Conservation (phyloP, 92 coral and sea anemone genomes). For the Pocillopora meandrina region DNA sequence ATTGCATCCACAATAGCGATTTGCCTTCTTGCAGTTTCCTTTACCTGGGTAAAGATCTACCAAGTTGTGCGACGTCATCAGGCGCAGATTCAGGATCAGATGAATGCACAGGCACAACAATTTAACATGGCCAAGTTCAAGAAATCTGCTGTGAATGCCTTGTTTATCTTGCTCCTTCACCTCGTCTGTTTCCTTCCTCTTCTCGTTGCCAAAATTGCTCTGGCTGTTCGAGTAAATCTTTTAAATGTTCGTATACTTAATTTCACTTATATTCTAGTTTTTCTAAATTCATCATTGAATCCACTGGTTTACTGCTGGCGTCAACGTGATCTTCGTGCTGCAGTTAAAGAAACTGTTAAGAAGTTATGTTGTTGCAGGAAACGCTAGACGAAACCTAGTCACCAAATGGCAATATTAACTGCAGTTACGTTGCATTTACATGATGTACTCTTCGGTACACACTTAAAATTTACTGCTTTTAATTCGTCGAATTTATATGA, state of each 20-base stretch:
- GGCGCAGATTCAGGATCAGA: slow-evolving; percentile 18
- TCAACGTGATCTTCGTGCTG: background rate
- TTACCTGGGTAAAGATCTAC: background rate
- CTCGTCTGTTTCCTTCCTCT: background rate
- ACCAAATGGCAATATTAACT: background rate
- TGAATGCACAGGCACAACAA: background rate
- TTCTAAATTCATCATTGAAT: slow-evolving; percentile 17
- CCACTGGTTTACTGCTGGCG: slow-evolving; percentile 14
- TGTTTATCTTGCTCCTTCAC: background rate
- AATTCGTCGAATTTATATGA: too few species aligned
- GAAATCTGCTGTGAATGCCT: slow-evolving; percentile 1
- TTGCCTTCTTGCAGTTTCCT: background rate
- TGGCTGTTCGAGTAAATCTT: background rate
- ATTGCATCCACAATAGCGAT: background rate
- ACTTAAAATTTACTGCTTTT: too few species aligned
- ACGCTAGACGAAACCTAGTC: background rate
- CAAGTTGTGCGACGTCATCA: slow-evolving; percentile 13
- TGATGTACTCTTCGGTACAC: too few species aligned
- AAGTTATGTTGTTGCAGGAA: background rate
- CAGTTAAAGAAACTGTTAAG: background rate
- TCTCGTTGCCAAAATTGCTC: background rate
- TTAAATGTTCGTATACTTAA: background rate
- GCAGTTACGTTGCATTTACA: too few species aligned
- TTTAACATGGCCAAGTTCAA: slow-evolving; percentile 1
- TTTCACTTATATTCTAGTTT: background rate